Conservation (phyloP, 2,797 vertebrate genomes). For the Parotocinclus haroldoi region DNA sequence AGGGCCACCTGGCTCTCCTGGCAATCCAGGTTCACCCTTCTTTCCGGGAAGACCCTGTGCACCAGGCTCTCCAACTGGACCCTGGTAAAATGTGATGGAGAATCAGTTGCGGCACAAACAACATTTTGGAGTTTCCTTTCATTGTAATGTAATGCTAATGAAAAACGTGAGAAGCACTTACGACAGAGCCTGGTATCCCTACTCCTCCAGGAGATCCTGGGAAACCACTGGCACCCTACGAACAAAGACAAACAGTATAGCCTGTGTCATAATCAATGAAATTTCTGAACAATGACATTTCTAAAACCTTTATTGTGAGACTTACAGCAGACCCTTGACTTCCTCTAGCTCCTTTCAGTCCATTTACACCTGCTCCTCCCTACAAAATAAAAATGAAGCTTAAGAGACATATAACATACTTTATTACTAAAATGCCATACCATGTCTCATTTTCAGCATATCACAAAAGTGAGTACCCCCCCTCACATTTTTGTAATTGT, state of each 20-base stretch:
- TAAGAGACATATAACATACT: no score
- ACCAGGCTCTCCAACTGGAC: conserved; percentile 83
- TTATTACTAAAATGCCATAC: no score
- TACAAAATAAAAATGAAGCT: conserved; percentile 51
- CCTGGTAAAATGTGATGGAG: conserved; percentile 65
- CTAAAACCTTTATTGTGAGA: conserved; percentile 37
- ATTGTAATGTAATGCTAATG: neutral
- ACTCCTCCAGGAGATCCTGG: conserved; percentile 91
- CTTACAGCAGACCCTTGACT: conserved; percentile 90
- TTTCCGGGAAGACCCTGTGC: conserved; percentile 86
- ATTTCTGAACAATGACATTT: neutral
- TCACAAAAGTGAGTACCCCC: no score
- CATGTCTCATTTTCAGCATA: no score
- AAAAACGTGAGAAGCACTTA: conserved; percentile 66
- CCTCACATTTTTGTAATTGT: no score
- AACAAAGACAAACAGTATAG: conserved; percentile 1
- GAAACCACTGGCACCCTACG: conserved; percentile 90
- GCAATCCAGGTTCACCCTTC: conserved; percentile 82
- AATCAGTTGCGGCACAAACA: neutral
- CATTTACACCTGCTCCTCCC: conserved; percentile 87
- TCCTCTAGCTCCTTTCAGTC: conserved; percentile 92
- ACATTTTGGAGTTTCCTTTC: neutral
- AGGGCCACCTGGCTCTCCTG: conserved; percentile 80
- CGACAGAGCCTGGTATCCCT: conserved; percentile 80
- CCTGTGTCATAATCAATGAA: neutral